Conservation (phyloP, 2,797 vertebrate genomes). For the Arctocebus calabarensis region DNA sequence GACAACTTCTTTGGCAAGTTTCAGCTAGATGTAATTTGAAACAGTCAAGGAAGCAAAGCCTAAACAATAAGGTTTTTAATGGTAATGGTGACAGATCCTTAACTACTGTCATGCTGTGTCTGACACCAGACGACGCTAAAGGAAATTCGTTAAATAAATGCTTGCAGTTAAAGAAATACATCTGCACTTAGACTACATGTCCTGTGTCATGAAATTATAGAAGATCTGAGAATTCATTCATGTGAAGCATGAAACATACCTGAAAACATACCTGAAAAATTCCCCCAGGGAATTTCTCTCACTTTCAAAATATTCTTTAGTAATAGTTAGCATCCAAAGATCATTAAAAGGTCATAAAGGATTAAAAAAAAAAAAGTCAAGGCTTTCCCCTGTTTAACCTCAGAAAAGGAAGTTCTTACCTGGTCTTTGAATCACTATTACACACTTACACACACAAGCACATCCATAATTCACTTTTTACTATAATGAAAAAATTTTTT, state of each 20-base stretch:
- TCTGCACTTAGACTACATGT: constrained; percentile 64
- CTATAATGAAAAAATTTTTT: not conserved
- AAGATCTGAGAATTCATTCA: constrained; percentile 57
- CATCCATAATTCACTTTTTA: constrained; percentile 42
- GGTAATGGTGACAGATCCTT: constrained; percentile 71
- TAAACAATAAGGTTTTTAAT: constrained; percentile 68
- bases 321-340: constrained; percentile 53
- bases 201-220: constrained; percentile 45
- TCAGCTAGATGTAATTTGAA: constrained; percentile 76
- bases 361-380: constrained; percentile 45
- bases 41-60: constrained; percentile 69
- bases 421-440: constrained; percentile 3
- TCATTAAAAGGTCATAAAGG: constrained; percentile 66
- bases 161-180: constrained; percentile 65
- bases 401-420: not conserved
- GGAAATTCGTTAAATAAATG: constrained; percentile 73
- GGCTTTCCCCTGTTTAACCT: not conserved
- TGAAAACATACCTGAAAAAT: constrained; percentile 67
- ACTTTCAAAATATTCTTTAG: constrained; percentile 69
- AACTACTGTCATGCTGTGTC: constrained; percentile 74
- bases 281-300: constrained; percentile 62
- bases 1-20: constrained; percentile 81
- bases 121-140: constrained; percentile 68
- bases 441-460: not conserved
- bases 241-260: constrained; percentile 65